Conservation (phyloP, 1,140 invertebrate species). For the Octopus sinensis region DNA sequence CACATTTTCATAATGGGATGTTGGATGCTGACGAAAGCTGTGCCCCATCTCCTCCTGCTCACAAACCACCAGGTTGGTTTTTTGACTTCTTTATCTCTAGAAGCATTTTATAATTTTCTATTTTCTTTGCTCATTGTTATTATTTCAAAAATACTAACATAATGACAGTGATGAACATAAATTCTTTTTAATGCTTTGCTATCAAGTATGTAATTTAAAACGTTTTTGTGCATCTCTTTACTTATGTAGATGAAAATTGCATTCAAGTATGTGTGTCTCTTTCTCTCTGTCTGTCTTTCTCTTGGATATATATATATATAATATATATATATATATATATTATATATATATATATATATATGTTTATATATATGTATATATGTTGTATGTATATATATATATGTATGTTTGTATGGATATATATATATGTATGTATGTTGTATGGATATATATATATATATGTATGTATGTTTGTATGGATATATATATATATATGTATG, state of each 20-base stretch:
- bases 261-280: no score
- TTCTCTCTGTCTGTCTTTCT: no score
- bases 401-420: background rate
- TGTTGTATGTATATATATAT: background rate
- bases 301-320: no score
- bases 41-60: constrained; percentile 51
- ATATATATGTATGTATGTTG: background rate
- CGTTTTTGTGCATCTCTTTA: no score
- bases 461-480: background rate
- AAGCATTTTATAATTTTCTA: no score
- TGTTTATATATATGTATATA: background rate
- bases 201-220: no score
- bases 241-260: no score
- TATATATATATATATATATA: background rate
- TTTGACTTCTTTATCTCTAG: background rate
- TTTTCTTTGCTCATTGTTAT: no score
- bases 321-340: background rate
- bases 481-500: background rate
- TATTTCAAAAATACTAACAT: no score
- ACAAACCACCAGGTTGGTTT: constrained; percentile 29
- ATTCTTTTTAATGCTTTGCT: no score
- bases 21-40: constrained; percentile 46
- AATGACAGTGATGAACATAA: no score
- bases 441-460: background rate
- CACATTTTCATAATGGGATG: constrained; percentile 80